A percentile compares a stretch with the other conserved stretches of the same genome.
Conservation (phyloP, 2,797 vertebrate species). For the Poecilia gillii region DNA sequence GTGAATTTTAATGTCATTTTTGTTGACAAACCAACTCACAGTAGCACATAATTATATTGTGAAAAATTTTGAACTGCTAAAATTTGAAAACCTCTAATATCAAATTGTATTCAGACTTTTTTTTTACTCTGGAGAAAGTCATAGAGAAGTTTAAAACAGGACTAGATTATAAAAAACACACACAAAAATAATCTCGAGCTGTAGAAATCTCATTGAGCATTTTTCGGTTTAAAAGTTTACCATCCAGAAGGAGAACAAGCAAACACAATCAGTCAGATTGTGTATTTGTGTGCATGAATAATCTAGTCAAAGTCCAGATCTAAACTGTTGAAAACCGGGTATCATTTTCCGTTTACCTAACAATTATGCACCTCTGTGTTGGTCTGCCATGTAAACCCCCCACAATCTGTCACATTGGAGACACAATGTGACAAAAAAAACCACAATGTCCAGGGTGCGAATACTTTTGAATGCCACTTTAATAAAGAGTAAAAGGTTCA, state of each 20-base stretch:
- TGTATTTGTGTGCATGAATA: not conserved
- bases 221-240: not conserved
- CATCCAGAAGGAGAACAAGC: not conserved
- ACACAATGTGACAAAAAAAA: not conserved
- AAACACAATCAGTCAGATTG: not conserved
- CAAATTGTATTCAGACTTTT: not conserved
- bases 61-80: not conserved
- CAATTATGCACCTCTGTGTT: not conserved
- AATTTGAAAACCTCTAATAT: not conserved
- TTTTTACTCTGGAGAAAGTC: not conserved
- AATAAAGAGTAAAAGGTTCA: slow-evolving; percentile 24
- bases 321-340: not conserved
- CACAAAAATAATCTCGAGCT: not conserved
- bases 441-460: not conserved
- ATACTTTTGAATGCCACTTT: slow-evolving; percentile 12
- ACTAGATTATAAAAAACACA: not conserved
- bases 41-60: not conserved
- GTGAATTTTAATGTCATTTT: not conserved
- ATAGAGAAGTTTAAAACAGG: not conserved
- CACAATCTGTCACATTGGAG: not conserved
- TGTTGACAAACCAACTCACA: not conserved
- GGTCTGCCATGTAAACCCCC: not conserved
- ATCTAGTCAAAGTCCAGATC: not conserved
- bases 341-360: not conserved
- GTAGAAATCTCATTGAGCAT: not conserved